Conservation (phyloP, 1,140 invertebrate species). For the Centruroides sculpturatus region DNA sequence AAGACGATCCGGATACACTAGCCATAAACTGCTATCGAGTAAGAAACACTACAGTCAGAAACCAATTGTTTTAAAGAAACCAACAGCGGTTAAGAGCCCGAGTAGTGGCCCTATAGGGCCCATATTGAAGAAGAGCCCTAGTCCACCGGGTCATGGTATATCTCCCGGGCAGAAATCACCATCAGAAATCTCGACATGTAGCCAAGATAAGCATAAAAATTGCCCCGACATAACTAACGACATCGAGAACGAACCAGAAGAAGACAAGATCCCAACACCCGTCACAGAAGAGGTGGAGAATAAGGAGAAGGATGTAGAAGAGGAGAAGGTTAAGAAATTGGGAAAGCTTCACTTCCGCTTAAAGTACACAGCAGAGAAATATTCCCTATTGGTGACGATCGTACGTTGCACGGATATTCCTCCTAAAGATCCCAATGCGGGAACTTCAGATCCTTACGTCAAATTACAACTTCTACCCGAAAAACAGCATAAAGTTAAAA, state of each 20-base stretch:
- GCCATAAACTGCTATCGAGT: slow-evolving; percentile 8
- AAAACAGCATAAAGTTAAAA: slow-evolving; percentile 93
- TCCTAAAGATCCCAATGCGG: slow-evolving; percentile 49
- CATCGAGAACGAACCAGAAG: slow-evolving; percentile 34
- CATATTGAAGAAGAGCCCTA: slow-evolving; percentile 75
- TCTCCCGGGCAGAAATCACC: neutral
- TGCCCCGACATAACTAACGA: slow-evolving; percentile 15
- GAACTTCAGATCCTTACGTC: slow-evolving; percentile 75
- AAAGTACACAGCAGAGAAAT: slow-evolving; percentile 74
- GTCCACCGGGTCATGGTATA: slow-evolving; percentile 33
- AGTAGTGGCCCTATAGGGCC: slow-evolving; percentile 45
- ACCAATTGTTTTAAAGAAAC: slow-evolving; percentile 42
- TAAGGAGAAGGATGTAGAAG: slow-evolving; percentile 20
- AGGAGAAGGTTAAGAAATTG: slow-evolving; percentile 40
- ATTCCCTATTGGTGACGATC: slow-evolving; percentile 77
- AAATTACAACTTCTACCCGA: slow-evolving; percentile 86
- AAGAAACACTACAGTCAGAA: slow-evolving; percentile 26
- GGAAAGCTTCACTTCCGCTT: slow-evolving; percentile 76
- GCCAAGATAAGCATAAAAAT: slow-evolving; percentile 7
- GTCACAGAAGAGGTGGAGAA: slow-evolving; percentile 38
- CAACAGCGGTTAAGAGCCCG: slow-evolving; percentile 49
- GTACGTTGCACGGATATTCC: slow-evolving; percentile 70
- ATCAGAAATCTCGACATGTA: neutral
- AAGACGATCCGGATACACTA: slow-evolving; percentile 16
- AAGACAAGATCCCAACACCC: slow-evolving; percentile 26